phyloP scores from a whole-genome alignment of 2,797 vertebrate genomes.

The Paguma larvata region DNA sequence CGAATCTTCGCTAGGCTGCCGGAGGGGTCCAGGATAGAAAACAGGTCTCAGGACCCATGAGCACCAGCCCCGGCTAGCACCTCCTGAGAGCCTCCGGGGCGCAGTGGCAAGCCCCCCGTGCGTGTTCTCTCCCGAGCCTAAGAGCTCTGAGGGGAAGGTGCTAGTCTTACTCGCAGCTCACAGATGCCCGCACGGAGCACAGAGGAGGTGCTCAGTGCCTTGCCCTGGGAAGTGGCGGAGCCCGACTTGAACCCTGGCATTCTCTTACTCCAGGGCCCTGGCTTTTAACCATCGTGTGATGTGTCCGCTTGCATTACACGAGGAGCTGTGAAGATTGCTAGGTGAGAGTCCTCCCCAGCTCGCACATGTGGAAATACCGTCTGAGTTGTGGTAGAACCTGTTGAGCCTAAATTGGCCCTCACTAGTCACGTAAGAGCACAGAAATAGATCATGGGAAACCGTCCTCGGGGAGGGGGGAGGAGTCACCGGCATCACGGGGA shows the following conservation, averaged over 20 bases:
- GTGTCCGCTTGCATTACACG: background rate
- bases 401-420: slow-evolving; percentile 69
- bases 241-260: background rate
- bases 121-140: background rate
- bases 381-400: slow-evolving; percentile 79
- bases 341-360: slow-evolving; percentile 68
- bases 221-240: background rate
- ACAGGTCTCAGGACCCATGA: background rate
- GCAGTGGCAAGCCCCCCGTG: background rate
- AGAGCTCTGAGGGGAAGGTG: slow-evolving; percentile 31
- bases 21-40: background rate
- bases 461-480: background rate
- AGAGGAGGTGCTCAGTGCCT: background rate
- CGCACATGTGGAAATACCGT: slow-evolving; percentile 63
- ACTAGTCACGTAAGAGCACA: slow-evolving; percentile 56
- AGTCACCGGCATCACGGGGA: background rate
- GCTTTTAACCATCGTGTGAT: background rate
- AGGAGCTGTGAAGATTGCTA: slow-evolving; percentile 48
- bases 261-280: background rate
- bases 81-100: background rate
- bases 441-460: slow-evolving; percentile 82
- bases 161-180: background rate
- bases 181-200: background rate
- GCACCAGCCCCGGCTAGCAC: background rate
- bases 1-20: background rate